These are phyloP conservation scores for Drosophila affinis DNA, from an alignment of 2,888 invertebrate genomes.

Conservation along the genomic window DNA sequence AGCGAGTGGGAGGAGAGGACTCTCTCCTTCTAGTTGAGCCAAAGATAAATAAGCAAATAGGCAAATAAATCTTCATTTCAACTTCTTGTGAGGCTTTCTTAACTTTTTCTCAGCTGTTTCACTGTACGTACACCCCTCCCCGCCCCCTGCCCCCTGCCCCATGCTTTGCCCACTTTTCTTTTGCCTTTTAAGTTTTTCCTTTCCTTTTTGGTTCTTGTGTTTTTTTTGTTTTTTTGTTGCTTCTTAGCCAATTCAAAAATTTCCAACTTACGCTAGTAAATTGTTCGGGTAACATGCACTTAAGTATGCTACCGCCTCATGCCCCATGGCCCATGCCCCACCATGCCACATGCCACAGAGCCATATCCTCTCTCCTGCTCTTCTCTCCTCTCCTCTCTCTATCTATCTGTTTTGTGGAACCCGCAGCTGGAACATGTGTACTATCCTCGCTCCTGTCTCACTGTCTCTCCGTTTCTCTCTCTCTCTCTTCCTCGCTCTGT, in stretches of 20 bases:
- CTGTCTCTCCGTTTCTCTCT: conserved; percentile 21
- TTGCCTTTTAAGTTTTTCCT: conserved; percentile 42
- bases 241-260: conserved; percentile 75
- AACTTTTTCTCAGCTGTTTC: conserved; percentile 55
- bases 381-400: conserved; percentile 11
- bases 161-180: background rate
- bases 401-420: conserved; percentile 30
- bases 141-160: too few species aligned
- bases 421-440: conserved; percentile 78
- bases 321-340: background rate
- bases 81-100: conserved; percentile 64
- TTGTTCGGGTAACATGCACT: conserved; percentile 81
- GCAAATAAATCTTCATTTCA: conserved; percentile 80
- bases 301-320: conserved; percentile 54
- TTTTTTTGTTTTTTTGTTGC: conserved; percentile 6
- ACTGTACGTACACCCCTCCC: background rate
- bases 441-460: conserved; percentile 40
- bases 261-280: conserved; percentile 76
- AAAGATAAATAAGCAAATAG: conserved; percentile 78
- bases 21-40: conserved; percentile 52
- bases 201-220: conserved; percentile 3
- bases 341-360: background rate
- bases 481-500: conserved; percentile 7
- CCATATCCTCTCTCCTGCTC: background rate
- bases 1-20: background rate